Base-by-base conservation (phyloP, 2,888 invertebrate species). In the Ornithoptera alexandrae region DNA sequence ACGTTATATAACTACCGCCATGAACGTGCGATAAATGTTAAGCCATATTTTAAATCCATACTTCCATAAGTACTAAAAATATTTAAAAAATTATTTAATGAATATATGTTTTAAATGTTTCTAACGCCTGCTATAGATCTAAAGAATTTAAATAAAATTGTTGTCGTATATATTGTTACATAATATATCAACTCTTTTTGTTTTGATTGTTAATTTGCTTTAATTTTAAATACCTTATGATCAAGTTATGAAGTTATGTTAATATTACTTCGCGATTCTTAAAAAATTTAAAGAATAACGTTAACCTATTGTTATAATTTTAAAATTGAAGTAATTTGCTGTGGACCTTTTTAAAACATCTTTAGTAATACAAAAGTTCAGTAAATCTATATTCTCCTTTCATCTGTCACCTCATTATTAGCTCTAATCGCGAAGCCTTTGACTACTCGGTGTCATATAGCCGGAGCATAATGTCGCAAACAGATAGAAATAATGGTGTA, bases 401-500 rank as follows among this genome's bases (percentile, higher is more conserved):
- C 75, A 75, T 79, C 77, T 79, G 75, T 74, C 72, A 79, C 77
- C 77, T 83, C 81, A 85, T 86, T 85, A 86, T 85, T 81, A 80
- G 72, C 74, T 80, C 76, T 80, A 81, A 84, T 82, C 83, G 81
- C 81, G 80, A 81, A 77, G 78, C 79, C 74, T 77, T 75, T 69
- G 70, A 82, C 79, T 84, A 85, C 88, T 87, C 80, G 80, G 86
- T 84, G 89, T 90, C 87, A 84, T 83, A 84, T 80, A 82, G 78
- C 78, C 79, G 76, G 80, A 83, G 84, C 84, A 77, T 82, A 84
- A 85, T 83, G 85, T 89, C 88, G 81, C 87, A 86, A 85, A 84
- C 73, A 74, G 77, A 74, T 74, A 77, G 76, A 78, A 82, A 82
- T 89, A 88, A 89, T 87, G 82, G 85, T 76, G 84, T 84, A 88